A percentile compares a stretch with the other conserved stretches of the same genome.
Conservation (phyloP, 2,888 invertebrate genomes). For the Tenthredo mesomela region DNA sequence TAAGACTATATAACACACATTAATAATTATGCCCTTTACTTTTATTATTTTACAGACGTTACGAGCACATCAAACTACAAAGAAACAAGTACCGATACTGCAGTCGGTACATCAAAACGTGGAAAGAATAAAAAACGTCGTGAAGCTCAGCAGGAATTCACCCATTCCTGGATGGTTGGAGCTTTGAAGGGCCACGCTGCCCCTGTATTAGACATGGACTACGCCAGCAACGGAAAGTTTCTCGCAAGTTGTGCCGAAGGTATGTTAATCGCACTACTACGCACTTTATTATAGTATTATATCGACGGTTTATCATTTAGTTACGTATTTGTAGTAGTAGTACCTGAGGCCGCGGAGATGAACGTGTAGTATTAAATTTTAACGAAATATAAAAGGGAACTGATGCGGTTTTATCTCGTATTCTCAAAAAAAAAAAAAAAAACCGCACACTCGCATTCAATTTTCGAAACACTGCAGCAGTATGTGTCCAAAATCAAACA, state of each 20-base stretch:
- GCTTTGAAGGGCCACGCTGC: slow-evolving; percentile 91
- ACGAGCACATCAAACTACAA: slow-evolving; percentile 79
- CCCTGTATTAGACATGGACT: slow-evolving; percentile 87
- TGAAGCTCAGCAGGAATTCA: slow-evolving; percentile 72
- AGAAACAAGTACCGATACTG: slow-evolving; percentile 60
- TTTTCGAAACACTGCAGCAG: background rate
- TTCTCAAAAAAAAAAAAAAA: no score
- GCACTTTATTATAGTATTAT: background rate
- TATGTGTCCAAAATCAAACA: background rate
- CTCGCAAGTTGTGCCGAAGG: slow-evolving; percentile 92
- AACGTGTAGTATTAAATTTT: slow-evolving; percentile 3
- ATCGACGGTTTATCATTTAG: background rate
- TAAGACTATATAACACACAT: no score
- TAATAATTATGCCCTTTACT: background rate
- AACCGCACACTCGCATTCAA: background rate
- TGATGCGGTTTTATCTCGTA: background rate
- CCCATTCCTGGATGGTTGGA: slow-evolving; percentile 85
- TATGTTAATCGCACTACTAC: slow-evolving; percentile 79
- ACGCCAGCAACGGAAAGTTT: slow-evolving; percentile 92
- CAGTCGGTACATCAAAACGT: slow-evolving; percentile 65
- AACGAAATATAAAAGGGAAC: background rate
- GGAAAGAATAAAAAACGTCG: slow-evolving; percentile 72
- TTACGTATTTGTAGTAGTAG: no score
- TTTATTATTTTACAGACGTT: slow-evolving; percentile 76
- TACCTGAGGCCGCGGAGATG: slow-evolving; percentile 30